Evolutionary conservation across 2,888 invertebrate genomes (phyloP).

Genomic region (Melolontha melolontha): DNA sequence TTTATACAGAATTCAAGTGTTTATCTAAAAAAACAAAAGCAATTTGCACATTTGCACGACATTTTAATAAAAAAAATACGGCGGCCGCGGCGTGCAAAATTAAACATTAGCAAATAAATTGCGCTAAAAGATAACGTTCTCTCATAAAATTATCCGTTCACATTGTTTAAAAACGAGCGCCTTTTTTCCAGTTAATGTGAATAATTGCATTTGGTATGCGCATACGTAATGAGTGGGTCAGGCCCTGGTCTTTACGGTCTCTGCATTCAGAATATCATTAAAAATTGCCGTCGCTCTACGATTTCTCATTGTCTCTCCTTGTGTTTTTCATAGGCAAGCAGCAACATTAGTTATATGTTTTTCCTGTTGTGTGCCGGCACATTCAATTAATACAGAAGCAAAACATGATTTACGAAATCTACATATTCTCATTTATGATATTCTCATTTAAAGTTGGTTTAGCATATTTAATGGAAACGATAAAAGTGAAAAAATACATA

Average conservation of each 20-base stretch:
- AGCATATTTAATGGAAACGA: too few species aligned
- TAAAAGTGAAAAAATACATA: too few species aligned
- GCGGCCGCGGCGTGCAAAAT: too few species aligned
- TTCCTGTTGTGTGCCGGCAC: conserved; percentile 2
- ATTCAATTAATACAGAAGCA: conserved; percentile 23
- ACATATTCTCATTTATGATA: too few species aligned
- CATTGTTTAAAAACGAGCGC: conserved; percentile 33
- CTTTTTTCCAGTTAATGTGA: conserved; percentile 34
- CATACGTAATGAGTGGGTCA: conserved; percentile 41
- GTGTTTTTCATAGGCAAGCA: conserved; percentile 22
- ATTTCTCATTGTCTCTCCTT: conserved; percentile 28
- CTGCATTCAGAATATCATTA: conserved; percentile 39
- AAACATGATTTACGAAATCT: conserved; percentile 16
- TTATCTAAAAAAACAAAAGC: too few species aligned
- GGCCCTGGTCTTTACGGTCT: conserved; percentile 41
- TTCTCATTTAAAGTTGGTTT: too few species aligned
- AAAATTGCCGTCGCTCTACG: conserved; percentile 24
- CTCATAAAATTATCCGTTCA: conserved; percentile 16
- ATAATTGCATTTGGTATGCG: conserved; percentile 41
- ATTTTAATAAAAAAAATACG: too few species aligned
- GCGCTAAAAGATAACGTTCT: conserved; percentile 6
- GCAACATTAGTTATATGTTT: conserved; percentile 24
- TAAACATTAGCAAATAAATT: conserved; percentile 30
- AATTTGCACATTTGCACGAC: too few species aligned
- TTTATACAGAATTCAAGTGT: too few species aligned